A percentile compares a stretch with the other conserved stretches of the same genome.
Evolutionary conservation across 2,888 invertebrate species (phyloP).

Genomic region (Elegia similella): DNA sequence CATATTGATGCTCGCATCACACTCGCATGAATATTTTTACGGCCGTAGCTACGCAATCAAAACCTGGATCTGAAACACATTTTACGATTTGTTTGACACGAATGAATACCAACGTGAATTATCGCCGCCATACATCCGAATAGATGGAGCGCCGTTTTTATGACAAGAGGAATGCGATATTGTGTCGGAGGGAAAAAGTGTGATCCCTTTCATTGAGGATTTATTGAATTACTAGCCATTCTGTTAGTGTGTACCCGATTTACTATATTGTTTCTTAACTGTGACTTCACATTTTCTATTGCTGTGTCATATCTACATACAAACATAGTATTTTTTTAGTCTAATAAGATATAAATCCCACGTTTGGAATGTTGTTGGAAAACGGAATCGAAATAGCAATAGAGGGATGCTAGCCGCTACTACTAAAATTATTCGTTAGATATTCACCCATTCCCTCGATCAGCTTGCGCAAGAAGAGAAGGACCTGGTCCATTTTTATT

Average conservation of each 20-base stretch:
- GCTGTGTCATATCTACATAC: too few relatives aligned
- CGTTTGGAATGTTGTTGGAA: too few relatives aligned
- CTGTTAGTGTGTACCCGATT: slow-evolving; percentile 8
- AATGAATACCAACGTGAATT: slow-evolving; percentile 63
- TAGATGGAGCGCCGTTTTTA: slow-evolving; percentile 55
- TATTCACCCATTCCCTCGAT: too few relatives aligned
- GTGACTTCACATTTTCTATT: too few relatives aligned
- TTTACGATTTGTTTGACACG: slow-evolving; percentile 65
- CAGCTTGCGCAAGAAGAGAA: too few relatives aligned
- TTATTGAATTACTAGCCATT: slow-evolving; percentile 52
- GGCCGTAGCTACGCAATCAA: slow-evolving; percentile 18
- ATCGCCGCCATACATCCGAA: slow-evolving; percentile 54
- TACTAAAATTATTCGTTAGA: too few relatives aligned
- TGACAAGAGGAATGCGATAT: slow-evolving; percentile 55
- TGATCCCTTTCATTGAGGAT: slow-evolving; percentile 52
- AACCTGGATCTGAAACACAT: slow-evolving; percentile 41
- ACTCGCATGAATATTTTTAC: slow-evolving; percentile 12
- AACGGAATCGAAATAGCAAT: too few relatives aligned
- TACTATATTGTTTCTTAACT: background rate
- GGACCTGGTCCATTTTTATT: too few relatives aligned
- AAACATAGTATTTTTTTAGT: too few relatives aligned
- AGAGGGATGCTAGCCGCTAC: too few relatives aligned
- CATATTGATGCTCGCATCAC: slow-evolving; percentile 4
- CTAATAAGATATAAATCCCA: too few relatives aligned
- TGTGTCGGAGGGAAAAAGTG: slow-evolving; percentile 50